Base-by-base conservation (phyloP, 2,797 vertebrate genomes). In the Pseudomugil tenellus region DNA sequence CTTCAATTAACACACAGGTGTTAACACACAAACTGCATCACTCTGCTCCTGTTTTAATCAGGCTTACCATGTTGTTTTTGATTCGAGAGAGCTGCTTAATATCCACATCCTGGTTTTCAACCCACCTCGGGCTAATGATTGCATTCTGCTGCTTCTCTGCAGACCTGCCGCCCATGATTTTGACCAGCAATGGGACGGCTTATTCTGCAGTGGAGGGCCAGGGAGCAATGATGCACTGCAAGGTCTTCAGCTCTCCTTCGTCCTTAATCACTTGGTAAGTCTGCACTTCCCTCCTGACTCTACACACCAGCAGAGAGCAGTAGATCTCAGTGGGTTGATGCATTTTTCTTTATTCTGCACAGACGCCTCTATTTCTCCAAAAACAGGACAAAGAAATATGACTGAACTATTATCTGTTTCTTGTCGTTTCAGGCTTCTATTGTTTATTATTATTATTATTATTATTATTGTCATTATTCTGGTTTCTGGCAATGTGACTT, bases 151-250 rank as follows among this genome's bases (percentile, higher is more conserved):
- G 14, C 61, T 73, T 60, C 2, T 75, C 74, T 84, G 54, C 84
- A 99, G 98, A 98, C 87, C 91, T 97, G 37, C 86, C 87, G 26
- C 98, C 98, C 0, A 81, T 97, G 92, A 95, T 98, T 51, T 70
- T 97, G 81, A 99, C 97, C 0, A 85, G 86, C 6, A 93, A 97
- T 4, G 93, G 75, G 29, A 93, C 94, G 70, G 91, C 91, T 5
- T 99, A 99, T 1, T 94, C 93, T 0, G 85, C 95, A 0, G 96
- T 97, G 6, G 92, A 93, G 73, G 95, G 95, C 5, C 93, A 92
- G 74, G 88, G 83, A 6, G 93, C 93, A 49, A 91, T 92, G 79
- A 92, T 99, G 81, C 91, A 95, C 77, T 99, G 97, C 55, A 85
- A 93, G 2, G 94, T 95, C 72, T 99, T 99, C 87, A 96, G 97